A percentile compares a stretch with the other conserved stretches of the same genome.
These are phyloP conservation scores for Corythornis cristatus DNA, from an alignment of 2,113 vertebrate genomes.

Conservation along the genomic window DNA sequence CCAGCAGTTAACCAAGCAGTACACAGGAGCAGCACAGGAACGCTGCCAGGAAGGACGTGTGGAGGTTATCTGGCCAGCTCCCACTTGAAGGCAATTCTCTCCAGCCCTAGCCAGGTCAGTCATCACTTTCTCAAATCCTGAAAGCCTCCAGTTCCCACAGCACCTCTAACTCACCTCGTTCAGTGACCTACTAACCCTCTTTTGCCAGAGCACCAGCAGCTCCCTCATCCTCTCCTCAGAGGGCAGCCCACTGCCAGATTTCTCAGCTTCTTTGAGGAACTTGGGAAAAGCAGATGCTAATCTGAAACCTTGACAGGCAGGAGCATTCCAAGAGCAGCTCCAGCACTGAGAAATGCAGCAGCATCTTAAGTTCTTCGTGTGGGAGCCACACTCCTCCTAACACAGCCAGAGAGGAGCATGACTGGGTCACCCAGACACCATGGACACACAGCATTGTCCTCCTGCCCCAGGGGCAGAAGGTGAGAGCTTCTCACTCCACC, in stretches of 20 bases:
- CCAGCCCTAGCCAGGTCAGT: background rate
- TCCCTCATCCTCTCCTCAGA: background rate
- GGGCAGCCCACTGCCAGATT: background rate
- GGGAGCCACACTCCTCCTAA: background rate
- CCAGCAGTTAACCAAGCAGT: background rate
- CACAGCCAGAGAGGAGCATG: background rate
- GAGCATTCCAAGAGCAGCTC: background rate
- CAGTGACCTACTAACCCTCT: rapidly evolving
- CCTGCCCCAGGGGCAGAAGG: background rate
- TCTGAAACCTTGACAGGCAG: too few species aligned
- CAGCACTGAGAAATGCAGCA: background rate
- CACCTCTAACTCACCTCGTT: background rate
- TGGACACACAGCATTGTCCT: rapidly evolving
- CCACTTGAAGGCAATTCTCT: background rate
- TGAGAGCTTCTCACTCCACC: background rate
- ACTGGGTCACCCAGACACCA: background rate
- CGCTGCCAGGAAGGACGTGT: rapidly evolving
- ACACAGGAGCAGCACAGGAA: background rate
- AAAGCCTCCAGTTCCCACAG: background rate
- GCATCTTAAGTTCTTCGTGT: background rate
- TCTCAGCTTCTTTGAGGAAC: background rate
- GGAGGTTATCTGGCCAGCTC: background rate
- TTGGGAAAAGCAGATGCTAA: background rate
- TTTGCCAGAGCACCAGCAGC: background rate
- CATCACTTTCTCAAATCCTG: background rate